Evolutionary conservation across 2,113 vertebrate species (phyloP).

Genomic region (Pipra filicauda): DNA sequence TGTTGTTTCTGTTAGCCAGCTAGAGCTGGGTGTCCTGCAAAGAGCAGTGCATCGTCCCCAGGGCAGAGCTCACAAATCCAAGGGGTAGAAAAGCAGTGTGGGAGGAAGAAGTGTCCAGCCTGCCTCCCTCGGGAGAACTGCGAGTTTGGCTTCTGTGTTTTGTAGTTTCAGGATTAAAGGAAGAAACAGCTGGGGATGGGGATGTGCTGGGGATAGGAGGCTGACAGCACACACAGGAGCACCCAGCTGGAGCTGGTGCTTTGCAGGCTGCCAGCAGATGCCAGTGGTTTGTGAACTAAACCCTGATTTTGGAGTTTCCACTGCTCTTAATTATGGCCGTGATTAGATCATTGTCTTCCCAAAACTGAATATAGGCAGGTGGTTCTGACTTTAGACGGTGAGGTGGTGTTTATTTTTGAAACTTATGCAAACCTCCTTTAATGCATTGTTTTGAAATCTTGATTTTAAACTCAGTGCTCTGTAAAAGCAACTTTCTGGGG

Average conservation of each 20-base stretch:
- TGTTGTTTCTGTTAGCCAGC: background rate
- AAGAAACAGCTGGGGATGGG: background rate
- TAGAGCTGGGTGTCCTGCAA: background rate
- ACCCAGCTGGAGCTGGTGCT: background rate
- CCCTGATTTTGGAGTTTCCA: background rate
- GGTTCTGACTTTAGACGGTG: background rate
- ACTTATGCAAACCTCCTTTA: background rate
- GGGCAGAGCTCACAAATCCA: background rate
- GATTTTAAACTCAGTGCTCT: background rate
- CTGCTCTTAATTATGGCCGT: background rate
- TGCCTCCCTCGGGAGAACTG: background rate
- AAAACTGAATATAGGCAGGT: background rate
- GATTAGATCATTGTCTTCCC: background rate
- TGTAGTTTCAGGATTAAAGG: background rate
- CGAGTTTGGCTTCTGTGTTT: background rate
- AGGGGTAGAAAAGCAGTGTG: background rate
- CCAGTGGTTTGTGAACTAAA: background rate
- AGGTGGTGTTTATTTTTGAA: background rate
- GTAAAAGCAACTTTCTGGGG: background rate
- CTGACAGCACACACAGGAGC: background rate
- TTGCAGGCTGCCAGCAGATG: background rate
- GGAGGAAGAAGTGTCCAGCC: background rate
- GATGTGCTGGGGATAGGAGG: background rate
- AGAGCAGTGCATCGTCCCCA: background rate
- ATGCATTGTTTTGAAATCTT: background rate